Base-by-base conservation (phyloP, 2,113 vertebrate genomes). In the Apodemus sylvaticus region DNA sequence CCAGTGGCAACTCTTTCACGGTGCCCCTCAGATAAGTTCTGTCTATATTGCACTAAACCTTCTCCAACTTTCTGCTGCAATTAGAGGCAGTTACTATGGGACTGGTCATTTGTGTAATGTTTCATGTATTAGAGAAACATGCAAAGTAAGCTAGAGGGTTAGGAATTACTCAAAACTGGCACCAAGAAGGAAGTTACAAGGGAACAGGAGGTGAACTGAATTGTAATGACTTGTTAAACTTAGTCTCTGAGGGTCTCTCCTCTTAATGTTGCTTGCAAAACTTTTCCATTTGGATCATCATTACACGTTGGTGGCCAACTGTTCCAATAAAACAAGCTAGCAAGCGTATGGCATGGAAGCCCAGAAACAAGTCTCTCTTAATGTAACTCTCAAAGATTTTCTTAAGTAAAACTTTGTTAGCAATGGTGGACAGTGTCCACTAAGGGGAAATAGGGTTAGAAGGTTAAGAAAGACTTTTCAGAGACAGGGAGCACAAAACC, bases 11-110 rank as follows among this genome's bases (percentile, higher is more conserved):
- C 12, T 91, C 62, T 76, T 91, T 93, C 74, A 83, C 14, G 62
- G 87, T 78, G 48, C 64, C 34, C 93, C 93, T 97, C 82, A 90
- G 81, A 92, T 16, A 70, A 94, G 31, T 51, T 79, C 48, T 42
- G 87, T 19, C 76, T 31, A 68, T 48, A 29, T 0, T 48, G 79
- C 92, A 64, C 60, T 78, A n/a, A 76, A 39, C 53, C 76, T 60
- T 26, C 53, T 82, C 48, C 17, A 20, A 78, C 62, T 12, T 82
- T 16, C 34, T 51, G 24, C 7, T 89, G 10, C 45, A 94, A 79
- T 26, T 16, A 48, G 70, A 94, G 70, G 55, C 34, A 53, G 60
- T 12, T 34, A 53, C 10, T 1, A 29, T 0, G 0, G 42, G 34
- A 53, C 12, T 48, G 16, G 14, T 85, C 36, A 14, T 29, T 73